Percentiles rank a stretch among this genome's conserved stretches.
Evolutionary conservation across 2,113 vertebrate species (phyloP).

Genomic region (Tursiops truncatus): DNA sequence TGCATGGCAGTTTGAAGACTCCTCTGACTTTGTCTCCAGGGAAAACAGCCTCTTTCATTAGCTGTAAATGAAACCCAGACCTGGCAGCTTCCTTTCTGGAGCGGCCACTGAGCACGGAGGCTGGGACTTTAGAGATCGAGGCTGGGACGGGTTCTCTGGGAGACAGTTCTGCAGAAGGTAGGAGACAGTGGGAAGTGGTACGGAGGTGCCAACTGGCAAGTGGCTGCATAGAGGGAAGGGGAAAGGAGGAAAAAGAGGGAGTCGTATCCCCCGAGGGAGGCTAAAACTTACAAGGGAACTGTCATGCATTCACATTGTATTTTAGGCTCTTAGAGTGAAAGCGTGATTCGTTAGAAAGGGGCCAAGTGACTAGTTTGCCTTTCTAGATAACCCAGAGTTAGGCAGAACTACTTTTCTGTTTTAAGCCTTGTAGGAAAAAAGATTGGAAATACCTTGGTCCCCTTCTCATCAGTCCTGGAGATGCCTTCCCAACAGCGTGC

Average conservation of each 20-base stretch:
- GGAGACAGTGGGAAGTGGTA: background rate
- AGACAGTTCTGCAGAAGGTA: background rate
- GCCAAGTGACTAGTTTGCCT: background rate
- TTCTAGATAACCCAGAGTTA: background rate
- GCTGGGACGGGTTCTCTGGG: background rate
- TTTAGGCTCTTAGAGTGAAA: background rate
- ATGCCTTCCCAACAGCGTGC: background rate
- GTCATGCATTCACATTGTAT: background rate
- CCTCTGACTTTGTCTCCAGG: constrained; percentile 3
- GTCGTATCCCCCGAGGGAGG: no score
- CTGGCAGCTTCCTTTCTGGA: constrained; percentile 43
- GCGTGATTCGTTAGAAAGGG: background rate
- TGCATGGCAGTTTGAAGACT: background rate
- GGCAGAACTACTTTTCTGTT: background rate
- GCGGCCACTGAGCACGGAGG: background rate
- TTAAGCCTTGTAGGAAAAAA: background rate
- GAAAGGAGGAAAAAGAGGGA: background rate
- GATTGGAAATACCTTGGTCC: background rate
- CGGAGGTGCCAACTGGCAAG: background rate
- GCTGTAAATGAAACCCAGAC: constrained; percentile 44
- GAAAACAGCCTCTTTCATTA: constrained; percentile 49
- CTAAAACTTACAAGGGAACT: background rate
- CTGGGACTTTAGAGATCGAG: constrained; percentile 41
- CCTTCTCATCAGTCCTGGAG: background rate
- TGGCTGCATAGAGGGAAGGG: rapidly evolving